Percentiles rank a stretch among this genome's conserved stretches.
phyloP scores from a whole-genome alignment of 2,797 vertebrate genomes.

The Rhadinocentrus ornatus region DNA sequence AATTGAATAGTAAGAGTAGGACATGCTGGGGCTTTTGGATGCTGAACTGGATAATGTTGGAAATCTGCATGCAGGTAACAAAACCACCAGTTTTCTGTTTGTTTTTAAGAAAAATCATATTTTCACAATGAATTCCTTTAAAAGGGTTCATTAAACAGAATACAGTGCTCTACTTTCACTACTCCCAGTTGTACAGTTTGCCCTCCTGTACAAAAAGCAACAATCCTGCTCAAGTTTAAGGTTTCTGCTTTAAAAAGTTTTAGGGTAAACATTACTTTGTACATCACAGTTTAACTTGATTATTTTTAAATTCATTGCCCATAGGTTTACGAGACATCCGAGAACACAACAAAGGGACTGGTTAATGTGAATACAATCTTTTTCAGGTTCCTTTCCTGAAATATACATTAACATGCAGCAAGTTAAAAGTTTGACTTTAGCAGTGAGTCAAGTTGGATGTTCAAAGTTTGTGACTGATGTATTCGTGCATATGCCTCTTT shows the following conservation, averaged over 20 bases:
- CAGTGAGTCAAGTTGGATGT: conserved; percentile 12
- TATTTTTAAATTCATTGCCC: conserved; percentile 17
- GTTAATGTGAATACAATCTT: conserved; percentile 30
- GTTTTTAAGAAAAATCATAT: not conserved
- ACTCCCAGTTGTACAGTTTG: conserved; percentile 11
- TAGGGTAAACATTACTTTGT: conserved; percentile 13
- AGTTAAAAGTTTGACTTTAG: conserved; percentile 42
- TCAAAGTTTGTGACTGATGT: conserved; percentile 21
- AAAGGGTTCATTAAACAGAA: conserved; percentile 1
- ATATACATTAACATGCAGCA: conserved; percentile 19
- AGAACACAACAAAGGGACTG: conserved; percentile 49
- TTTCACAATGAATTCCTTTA: not conserved
- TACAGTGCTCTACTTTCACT: not conserved
- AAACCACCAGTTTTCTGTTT: not conserved
- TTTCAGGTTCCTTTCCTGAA: conserved; percentile 24
- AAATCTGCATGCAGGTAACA: not conserved
- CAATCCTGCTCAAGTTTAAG: not conserved
- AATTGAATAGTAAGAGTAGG: conserved; percentile 3
- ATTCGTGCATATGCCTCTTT: not conserved
- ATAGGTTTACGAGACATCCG: not conserved
- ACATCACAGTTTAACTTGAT: conserved; percentile 27
- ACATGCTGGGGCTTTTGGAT: not conserved
- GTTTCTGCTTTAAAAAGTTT: conserved; percentile 21
- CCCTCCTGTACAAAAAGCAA: not conserved
- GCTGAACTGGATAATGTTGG: not conserved